Evolutionary conservation across 2,113 vertebrate genomes (phyloP), one percentile per base, ranked within the genome.

Genomic region (Motacilla alba): DNA sequence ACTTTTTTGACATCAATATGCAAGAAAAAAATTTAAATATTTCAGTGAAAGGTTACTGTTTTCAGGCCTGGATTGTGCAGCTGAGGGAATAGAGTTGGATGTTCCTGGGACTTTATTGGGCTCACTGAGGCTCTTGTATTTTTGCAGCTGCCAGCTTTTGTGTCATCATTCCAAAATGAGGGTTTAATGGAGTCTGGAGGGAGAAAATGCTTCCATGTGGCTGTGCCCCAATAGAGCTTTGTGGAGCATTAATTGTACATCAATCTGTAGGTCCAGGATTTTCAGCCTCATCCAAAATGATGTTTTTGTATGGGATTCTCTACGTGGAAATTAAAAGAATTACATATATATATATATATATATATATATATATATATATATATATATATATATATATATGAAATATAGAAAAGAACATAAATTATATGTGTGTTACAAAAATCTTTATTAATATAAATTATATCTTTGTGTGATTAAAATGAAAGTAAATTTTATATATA

Each of bases 81-180:
- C 96, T 94, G 74, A 87, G 58, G 77, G 77, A 87, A 47, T 7
- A 35, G 74, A 82, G 58, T 62, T 89, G 66, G 37, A 5, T 69
- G 26, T 91, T 87, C 74, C 87, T 91, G 66, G 87, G 88, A 83
- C 72, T 95, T 83, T 18, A 20, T 13, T 92, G 73, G 52, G 50
- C 41, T 94, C 87, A 50, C 74, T 89, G 89, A 84, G 67, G 77
- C 94, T 93, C 73, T 81, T 94, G 69, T 82, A 30, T 95, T 84
- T 83, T 77, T 94, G 94, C 94, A 96, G 94, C 94, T 94, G 95
- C 77, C 72, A 83, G 90, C 80, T 84, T 94, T 75, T 53, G 81
- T 94, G 89, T 89, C 91, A 82, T 78, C 41, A 3, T 78, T 87
- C 52, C 62, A 78, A 87, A 92, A 70, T 7, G 69, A 90, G 87